Evolutionary conservation across 2,888 invertebrate genomes (phyloP), one percentile per base, ranked within the genome.

Genomic region (Drosophila pseudotalamancana): DNA sequence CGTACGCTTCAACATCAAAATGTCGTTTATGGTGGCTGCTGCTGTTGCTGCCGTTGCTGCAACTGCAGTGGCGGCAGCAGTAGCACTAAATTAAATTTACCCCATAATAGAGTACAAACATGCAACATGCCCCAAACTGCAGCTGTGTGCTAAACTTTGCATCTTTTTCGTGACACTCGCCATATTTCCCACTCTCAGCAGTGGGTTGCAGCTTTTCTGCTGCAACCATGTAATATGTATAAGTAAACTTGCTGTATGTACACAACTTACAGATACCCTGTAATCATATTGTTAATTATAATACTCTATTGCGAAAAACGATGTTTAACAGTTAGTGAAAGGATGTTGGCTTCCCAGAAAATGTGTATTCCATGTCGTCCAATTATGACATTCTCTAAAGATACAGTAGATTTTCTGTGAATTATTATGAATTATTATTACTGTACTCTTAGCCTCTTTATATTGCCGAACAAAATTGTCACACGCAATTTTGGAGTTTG

Each of bases 71-170:
- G 49, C 37, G 34, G 25, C 19, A 31, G 23, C 18, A n/a, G 29
- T 46, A 27, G 68, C 63, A 85, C 61, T 82, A 83, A 83, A 83
- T 83, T 83, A 70, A 87, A 83, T 83, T 84, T 78, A 42, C 64
- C 55, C 72, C 82, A 72, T 81, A 84, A 81, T 76, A 74, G 74
- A 81, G 69, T 74, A 59, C 65, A 65, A 74, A 51, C 87, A 76
- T 73, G 70, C 73, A 59, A 45, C 69, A 59, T 77, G 57, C 61
- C 60, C 43, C 61, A 56, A 55, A 61, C 14, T 43, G 50, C 69
- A 65, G 54, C 68, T 69, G 42, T 49, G 31, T 53, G 27, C 35
- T 34, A 72, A 80, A 70, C 70, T 82, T 73, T 76, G 77, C 80
- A 80, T 85, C 79, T 72, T 76, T 76, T 68, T 42, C 57, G 55